Evolutionary conservation across 2,113 vertebrate species (phyloP).

Genomic region (Thryonomys swinderianus): DNA sequence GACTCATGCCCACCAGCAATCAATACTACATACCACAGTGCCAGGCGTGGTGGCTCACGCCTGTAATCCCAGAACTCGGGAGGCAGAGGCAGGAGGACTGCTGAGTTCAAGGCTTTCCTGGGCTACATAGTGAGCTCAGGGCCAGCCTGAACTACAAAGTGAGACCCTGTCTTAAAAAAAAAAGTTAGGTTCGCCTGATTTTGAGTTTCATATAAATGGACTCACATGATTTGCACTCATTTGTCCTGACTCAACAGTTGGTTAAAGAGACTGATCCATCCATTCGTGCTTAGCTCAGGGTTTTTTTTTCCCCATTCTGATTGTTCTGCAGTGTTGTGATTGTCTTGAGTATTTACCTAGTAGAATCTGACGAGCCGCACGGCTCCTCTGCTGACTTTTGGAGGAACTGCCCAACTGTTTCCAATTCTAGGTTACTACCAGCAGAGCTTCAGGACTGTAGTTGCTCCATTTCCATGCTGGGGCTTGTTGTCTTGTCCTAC

Average conservation of each 20-base stretch:
- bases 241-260: no score
- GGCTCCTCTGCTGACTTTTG: background rate
- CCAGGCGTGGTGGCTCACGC: no score
- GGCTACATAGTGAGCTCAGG: no score
- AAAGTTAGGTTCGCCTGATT: background rate
- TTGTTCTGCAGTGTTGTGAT: background rate
- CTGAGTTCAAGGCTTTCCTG: no score
- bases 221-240: background rate
- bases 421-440: background rate
- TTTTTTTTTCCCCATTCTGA: background rate
- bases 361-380: background rate
- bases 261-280: background rate
- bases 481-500: background rate
- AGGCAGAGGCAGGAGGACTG: no score
- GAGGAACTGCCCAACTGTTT: background rate
- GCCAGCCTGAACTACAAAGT: no score
- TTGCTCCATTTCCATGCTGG: background rate
- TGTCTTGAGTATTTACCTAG: no score
- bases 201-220: background rate
- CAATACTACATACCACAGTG: no score
- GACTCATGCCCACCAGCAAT: no score
- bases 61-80: no score
- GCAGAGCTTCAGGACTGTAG: background rate
- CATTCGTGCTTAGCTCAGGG: background rate
- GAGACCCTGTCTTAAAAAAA: no score